A percentile compares a stretch with the other conserved stretches of the same genome.
phyloP scores from a whole-genome alignment of 2,888 invertebrate genomes.

The Cylindroiulus punctatus region DNA sequence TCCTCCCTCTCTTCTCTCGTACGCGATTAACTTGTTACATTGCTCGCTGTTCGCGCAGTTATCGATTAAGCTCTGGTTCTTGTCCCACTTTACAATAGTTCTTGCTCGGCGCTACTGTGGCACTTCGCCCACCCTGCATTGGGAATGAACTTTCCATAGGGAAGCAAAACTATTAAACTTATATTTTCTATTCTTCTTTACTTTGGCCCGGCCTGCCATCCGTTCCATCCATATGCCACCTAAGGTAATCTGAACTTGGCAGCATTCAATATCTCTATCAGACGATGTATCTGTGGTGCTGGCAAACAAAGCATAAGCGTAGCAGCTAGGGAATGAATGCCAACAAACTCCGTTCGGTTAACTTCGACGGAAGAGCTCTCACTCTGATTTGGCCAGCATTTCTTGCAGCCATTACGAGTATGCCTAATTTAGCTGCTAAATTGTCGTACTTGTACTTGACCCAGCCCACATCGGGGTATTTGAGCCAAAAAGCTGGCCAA shows the following conservation, averaged over 20 bases:
- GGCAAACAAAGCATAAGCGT: background rate
- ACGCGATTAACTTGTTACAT: slow-evolving; percentile 21
- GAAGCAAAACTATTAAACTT: slow-evolving; percentile 27
- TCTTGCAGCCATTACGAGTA: background rate
- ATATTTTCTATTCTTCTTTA: slow-evolving; percentile 32
- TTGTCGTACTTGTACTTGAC: no score
- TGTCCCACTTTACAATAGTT: slow-evolving; percentile 26
- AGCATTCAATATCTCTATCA: slow-evolving; percentile 3
- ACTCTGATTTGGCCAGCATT: slow-evolving; percentile 13
- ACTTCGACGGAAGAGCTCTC: background rate
- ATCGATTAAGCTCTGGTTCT: slow-evolving; percentile 14
- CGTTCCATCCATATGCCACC: background rate
- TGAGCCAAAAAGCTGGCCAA: no score
- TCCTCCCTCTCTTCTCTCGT: slow-evolving; percentile 3
- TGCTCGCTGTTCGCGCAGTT: background rate
- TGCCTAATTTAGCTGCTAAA: background rate
- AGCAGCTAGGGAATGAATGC: background rate
- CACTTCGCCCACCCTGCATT: background rate
- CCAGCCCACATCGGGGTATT: no score
- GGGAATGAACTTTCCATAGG: slow-evolving; percentile 14
- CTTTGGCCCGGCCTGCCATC: slow-evolving; percentile 5
- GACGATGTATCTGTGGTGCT: background rate
- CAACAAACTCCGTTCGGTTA: background rate
- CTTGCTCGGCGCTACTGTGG: background rate
- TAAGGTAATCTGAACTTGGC: slow-evolving; percentile 27